phyloP scores from a whole-genome alignment of 2,888 invertebrate genomes.

The Phanerotoma sp. region DNA sequence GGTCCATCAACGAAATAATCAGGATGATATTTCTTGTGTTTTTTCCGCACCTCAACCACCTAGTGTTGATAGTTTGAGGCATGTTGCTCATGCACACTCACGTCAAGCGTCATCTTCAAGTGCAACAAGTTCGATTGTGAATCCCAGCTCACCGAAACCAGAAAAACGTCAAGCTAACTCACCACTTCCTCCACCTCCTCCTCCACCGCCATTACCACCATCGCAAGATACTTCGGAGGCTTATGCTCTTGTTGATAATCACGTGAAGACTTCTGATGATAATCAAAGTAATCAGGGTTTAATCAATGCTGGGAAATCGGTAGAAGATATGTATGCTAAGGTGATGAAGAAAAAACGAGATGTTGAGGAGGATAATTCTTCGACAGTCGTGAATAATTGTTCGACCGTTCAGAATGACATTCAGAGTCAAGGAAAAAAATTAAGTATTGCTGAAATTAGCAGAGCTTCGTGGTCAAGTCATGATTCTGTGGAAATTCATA shows the following conservation, averaged over 20 bases:
- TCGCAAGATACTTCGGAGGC: slow-evolving; percentile 62
- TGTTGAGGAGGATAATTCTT: slow-evolving; percentile 57
- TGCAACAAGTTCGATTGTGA: slow-evolving; percentile 70
- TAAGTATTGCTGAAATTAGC: slow-evolving; percentile 47
- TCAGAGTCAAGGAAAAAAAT: slow-evolving; percentile 38
- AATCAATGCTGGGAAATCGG: slow-evolving; percentile 60
- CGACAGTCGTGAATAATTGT: too few species aligned
- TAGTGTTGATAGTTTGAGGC: slow-evolving; percentile 65
- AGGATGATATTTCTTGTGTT: slow-evolving; percentile 47
- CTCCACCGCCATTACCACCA: slow-evolving; percentile 71
- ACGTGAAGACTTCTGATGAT: slow-evolving; percentile 44
- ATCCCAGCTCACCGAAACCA: slow-evolving; percentile 83
- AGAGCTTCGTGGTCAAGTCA: slow-evolving; percentile 53
- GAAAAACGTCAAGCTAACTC: slow-evolving; percentile 90
- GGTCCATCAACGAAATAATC: slow-evolving; percentile 32
- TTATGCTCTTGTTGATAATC: slow-evolving; percentile 55
- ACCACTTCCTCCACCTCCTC: slow-evolving; percentile 79
- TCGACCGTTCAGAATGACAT: slow-evolving; percentile 16
- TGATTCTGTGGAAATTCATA: slow-evolving; percentile 48
- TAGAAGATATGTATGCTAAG: slow-evolving; percentile 91
- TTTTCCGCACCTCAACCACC: slow-evolving; percentile 62
- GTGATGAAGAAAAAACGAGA: slow-evolving; percentile 69
- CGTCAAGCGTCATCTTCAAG: slow-evolving; percentile 73
- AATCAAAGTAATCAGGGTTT: slow-evolving; percentile 37
- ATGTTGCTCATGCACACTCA: slow-evolving; percentile 64